Base-by-base conservation (phyloP, 2,113 vertebrate species). In the Poeciliopsis retropinna region DNA sequence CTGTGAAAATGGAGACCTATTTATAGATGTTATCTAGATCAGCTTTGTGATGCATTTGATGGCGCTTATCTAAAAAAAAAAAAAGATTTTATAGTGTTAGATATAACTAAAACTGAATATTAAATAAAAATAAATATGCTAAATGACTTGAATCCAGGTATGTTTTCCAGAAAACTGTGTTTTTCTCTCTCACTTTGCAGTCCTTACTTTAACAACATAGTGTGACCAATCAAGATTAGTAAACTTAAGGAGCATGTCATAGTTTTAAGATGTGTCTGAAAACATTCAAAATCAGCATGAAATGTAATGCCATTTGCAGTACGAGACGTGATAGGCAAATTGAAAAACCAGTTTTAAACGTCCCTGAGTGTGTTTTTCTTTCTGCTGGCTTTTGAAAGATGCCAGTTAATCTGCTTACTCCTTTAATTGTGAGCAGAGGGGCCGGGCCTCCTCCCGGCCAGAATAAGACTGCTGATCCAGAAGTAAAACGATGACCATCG, bases 391-490 rank as follows among this genome's bases (percentile, higher is more conserved):
- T 93, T 95, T 95, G 90, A 94, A 93, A 93, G 90, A 91, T 84
- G 82, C 90, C 87, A 84, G 90, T 88, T 95, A 96, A 93, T 95
- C 93, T 93, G 85, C 94, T 91, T 93, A 94, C 93, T 94, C 94
- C 94, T 96, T 95, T 95, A 95, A 94, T 94, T 92, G 93, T 89
- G 85, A 72, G 79, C 70, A 77, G 82, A 89, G 87, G 93, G 87
- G 90, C 87, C 87, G 91, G 94, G 91, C 90, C 89, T 92, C 87
- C 91, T 90, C 90, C 87, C 84, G 67, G 87, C 85, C 92, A 93
- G 93, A 96, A 96, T 94, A 91, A 89, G 89, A 81, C 93, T 93
- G 91, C 92, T 97, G 96, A 96, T 95, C 96, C 95, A 88, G 95
- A 94, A 95, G 83, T 91, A 93, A 96, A 95, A 89, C 93, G 94